Percentiles rank a stretch among this genome's conserved stretches.
phyloP scores from a whole-genome alignment of 1,140 invertebrate genomes.

The Trichonephila inaurata region DNA sequence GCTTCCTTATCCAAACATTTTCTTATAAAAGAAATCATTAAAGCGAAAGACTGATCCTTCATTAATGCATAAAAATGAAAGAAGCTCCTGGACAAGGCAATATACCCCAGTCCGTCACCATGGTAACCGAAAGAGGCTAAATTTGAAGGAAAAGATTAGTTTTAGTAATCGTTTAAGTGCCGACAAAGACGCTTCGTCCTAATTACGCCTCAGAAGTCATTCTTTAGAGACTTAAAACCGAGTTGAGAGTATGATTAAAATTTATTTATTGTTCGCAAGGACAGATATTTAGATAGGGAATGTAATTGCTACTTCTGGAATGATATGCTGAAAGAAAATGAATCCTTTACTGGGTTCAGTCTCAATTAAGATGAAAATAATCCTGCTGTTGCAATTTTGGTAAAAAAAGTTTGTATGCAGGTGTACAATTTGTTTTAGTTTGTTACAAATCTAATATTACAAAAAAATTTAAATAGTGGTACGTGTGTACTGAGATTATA shows the following conservation, averaged over 20 bases:
- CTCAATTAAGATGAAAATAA: too few relatives aligned
- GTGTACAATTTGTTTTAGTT: too few relatives aligned
- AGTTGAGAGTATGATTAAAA: conserved; percentile 64
- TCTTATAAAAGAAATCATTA: neutral
- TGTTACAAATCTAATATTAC: too few relatives aligned
- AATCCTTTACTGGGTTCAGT: too few relatives aligned
- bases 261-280: conserved; percentile 58
- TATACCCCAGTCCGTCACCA: neutral
- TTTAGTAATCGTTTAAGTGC: conserved; percentile 58
- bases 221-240: conserved; percentile 4
- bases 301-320: conserved; percentile 11
- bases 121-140: conserved; percentile 26
- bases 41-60: neutral
- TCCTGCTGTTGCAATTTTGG: too few relatives aligned
- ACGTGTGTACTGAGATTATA: too few relatives aligned
- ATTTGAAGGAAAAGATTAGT: conserved; percentile 52
- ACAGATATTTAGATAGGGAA: neutral
- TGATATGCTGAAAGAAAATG: conserved; percentile 14
- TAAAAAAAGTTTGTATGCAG: too few relatives aligned
- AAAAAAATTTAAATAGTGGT: too few relatives aligned
- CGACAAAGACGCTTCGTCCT: conserved; percentile 46
- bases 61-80: neutral
- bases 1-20: neutral
- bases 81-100: neutral
- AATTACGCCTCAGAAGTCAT: conserved; percentile 50